These are phyloP conservation scores for Melipona bicolor DNA, from an alignment of 2,888 invertebrate species.

Conservation along the genomic window DNA sequence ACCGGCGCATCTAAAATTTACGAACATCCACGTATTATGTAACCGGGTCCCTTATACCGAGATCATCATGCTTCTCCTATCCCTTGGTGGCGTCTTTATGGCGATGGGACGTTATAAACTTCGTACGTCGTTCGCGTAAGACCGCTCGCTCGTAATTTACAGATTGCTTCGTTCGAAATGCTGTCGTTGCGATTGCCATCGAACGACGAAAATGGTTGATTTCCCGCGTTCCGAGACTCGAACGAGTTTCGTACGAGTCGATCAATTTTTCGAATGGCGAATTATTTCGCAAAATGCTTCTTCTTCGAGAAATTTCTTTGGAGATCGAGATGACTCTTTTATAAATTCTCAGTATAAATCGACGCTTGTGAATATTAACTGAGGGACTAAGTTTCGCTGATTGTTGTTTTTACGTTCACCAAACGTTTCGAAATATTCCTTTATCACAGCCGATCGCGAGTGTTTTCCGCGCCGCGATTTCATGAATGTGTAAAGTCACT, in stretches of 20 bases:
- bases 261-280: background rate
- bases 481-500: no score
- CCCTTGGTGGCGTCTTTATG: conserved; percentile 16
- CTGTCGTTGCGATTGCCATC: conserved; percentile 13
- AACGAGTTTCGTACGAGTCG: no score
- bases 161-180: conserved; percentile 33
- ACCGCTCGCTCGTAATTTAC: conserved; percentile 51
- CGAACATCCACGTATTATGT: conserved; percentile 38
- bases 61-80: conserved; percentile 29
- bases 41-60: conserved; percentile 31
- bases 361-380: conserved; percentile 10
- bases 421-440: background rate
- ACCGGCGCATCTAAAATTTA: conserved; percentile 32
- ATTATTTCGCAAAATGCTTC: background rate
- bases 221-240: no score
- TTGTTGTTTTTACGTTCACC: background rate
- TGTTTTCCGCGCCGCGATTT: background rate
- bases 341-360: background rate
- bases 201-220: no score
- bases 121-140: conserved; percentile 43
- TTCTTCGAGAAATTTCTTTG: background rate
- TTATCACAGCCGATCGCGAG: background rate
- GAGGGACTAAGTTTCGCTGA: background rate
- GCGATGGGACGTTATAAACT: conserved; percentile 28
- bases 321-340: background rate